Evolutionary conservation across 37 sponge, comb jelly and placozoan species (phyloP).

Genomic region (Diacarnus erythraeanus): DNA sequence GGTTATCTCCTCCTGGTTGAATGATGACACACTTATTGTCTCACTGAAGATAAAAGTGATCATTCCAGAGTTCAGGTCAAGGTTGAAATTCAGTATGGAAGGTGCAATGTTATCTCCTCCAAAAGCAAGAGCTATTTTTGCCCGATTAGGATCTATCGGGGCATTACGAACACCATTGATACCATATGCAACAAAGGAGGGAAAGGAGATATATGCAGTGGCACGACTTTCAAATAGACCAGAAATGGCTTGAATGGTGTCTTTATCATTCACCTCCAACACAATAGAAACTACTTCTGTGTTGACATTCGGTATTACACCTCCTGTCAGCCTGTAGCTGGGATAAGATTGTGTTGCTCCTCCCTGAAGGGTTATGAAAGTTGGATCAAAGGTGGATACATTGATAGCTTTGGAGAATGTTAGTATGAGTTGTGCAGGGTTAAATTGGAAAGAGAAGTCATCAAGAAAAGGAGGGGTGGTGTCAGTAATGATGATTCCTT

Average conservation of each 20-base stretch:
- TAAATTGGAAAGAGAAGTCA: conserved; percentile 65
- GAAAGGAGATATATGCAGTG: conserved; percentile 70
- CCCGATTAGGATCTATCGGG: conserved; percentile 45
- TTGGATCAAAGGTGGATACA: conserved; percentile 65
- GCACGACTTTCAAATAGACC: conserved; percentile 56
- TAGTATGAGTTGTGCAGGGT: conserved; percentile 64
- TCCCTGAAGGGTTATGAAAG: conserved; percentile 64
- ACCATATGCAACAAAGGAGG: conserved; percentile 59
- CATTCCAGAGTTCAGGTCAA: conserved; percentile 73
- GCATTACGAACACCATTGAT: conserved; percentile 41
- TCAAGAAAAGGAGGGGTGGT: conserved; percentile 42
- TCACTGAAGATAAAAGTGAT: conserved; percentile 73
- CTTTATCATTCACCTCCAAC: conserved; percentile 56
- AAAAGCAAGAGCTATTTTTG: conserved; percentile 40
- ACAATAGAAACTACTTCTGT: conserved; percentile 25
- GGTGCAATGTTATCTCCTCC: conserved; percentile 63
- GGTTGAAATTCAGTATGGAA: conserved; percentile 42
- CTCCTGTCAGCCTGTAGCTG: conserved; percentile 79
- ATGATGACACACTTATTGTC: conserved; percentile 45
- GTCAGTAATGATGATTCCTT: conserved; percentile 47
- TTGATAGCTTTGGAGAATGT: conserved; percentile 79
- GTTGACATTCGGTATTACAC: conserved; percentile 12
- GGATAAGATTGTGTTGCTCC: conserved; percentile 31
- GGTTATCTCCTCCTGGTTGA: conserved; percentile 44
- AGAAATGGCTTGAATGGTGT: conserved; percentile 44